Evolutionary conservation across 2,888 invertebrate genomes (phyloP), one percentile per base, ranked within the genome.

Genomic region (Herminia tarsipennalis): DNA sequence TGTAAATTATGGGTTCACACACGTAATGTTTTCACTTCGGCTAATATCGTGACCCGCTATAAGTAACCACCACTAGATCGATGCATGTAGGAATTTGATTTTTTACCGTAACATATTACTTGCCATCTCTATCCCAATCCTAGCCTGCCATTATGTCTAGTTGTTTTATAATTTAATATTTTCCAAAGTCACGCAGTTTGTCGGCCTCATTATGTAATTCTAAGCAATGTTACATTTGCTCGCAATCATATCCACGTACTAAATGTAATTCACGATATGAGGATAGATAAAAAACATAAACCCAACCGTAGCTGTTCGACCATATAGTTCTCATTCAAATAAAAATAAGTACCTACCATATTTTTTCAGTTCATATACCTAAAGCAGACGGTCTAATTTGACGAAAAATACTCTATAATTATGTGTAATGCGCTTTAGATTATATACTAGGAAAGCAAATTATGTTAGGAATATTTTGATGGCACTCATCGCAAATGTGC

Each of bases 1-100:
- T 78, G 78, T 74, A 89, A 88, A 89, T 89, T 84, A 88, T 83
- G 80, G 88, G 88, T 85, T 88, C 83, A 88, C 86, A 85, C 85
- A 76, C 82, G 76, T 83, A 82, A 86, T 87, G 81, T 88, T 89
- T 88, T 88, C 83, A 85, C 83, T 82, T 77, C 71, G 80, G 57
- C 70, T 71, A 75, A 81, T 81, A 82, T 87, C 86, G 86, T 88
- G 88, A 83, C 84, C n/a, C 76, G 74, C 77, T 73, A 80, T 73
- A 67, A 73, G 77, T 81, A 83, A 82, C 80, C 75, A 76, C 76
- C 67, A 73, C 76, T 71, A 75, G 73, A 86, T 83, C 81, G 80
- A 81, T 85, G 81, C 81, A 86, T 79, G 78, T 74, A 76, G 75
- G 83, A 86, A 84, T 87, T 86, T 73, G 73, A 78, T 76, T 73